These are phyloP conservation scores for Pomacea maculata DNA, from an alignment of 1,140 invertebrate species.

Conservation along the genomic window DNA sequence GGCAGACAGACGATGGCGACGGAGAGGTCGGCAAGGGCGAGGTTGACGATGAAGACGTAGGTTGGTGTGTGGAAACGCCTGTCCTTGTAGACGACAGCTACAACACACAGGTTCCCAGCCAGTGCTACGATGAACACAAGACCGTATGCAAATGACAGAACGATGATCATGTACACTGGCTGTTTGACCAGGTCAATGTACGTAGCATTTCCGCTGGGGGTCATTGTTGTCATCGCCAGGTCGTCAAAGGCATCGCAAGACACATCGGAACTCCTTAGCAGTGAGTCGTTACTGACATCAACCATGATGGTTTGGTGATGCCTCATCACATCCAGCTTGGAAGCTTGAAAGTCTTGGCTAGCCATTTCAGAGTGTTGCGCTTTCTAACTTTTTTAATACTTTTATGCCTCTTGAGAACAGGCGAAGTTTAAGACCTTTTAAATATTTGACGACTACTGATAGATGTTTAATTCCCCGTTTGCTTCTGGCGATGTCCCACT, in stretches of 20 bases:
- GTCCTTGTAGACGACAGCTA: slow-evolving; percentile 84
- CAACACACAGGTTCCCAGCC: slow-evolving; percentile 87
- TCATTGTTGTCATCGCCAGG: neutral
- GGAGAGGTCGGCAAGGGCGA: slow-evolving; percentile 89
- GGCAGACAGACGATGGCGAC: slow-evolving; percentile 89
- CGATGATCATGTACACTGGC: slow-evolving; percentile 35
- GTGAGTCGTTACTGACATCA: too few relatives aligned
- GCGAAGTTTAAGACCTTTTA: too few relatives aligned
- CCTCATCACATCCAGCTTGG: too few relatives aligned
- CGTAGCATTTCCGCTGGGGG: neutral
- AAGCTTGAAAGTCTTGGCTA: too few relatives aligned
- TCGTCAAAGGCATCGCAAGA: neutral
- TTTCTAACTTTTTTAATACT: too few relatives aligned
- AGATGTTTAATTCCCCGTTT: too few relatives aligned
- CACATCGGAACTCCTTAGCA: too few relatives aligned
- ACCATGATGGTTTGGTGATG: too few relatives aligned
- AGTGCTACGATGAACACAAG: slow-evolving; percentile 81
- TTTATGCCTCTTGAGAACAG: too few relatives aligned
- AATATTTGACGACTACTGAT: too few relatives aligned
- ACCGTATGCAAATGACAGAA: slow-evolving; percentile 38
- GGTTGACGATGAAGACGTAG: slow-evolving; percentile 91
- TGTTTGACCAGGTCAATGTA: slow-evolving; percentile 33
- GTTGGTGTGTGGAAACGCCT: slow-evolving; percentile 87
- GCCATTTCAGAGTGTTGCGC: too few relatives aligned
- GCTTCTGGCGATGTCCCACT: too few relatives aligned